Conservation (phyloP, 2,888 invertebrate genomes). For the Thymelicus sylvestris region DNA sequence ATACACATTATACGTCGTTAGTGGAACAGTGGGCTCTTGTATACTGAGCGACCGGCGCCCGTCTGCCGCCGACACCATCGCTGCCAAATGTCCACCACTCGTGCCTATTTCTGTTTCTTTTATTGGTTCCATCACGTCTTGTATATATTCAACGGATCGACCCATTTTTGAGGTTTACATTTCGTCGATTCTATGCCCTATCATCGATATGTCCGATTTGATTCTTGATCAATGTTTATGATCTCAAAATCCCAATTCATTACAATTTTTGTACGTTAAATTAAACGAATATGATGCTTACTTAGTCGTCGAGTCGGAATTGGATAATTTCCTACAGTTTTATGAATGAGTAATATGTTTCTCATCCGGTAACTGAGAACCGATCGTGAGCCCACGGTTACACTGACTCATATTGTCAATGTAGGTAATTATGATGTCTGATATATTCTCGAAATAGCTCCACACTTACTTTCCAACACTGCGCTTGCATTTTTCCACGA, state of each 20-base stretch:
- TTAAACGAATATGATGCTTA: too few relatives aligned
- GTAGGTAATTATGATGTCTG: constrained; percentile 48
- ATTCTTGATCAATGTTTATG: too few relatives aligned
- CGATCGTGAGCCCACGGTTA: constrained; percentile 25
- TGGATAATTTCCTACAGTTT: constrained; percentile 1
- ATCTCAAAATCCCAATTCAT: too few relatives aligned
- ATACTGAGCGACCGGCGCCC: constrained; percentile 57
- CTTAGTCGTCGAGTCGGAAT: background rate
- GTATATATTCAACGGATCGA: constrained; percentile 21
- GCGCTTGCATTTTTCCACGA: constrained; percentile 81
- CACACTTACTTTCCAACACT: constrained; percentile 74
- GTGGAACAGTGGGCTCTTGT: constrained; percentile 74
- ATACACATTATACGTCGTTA: constrained; percentile 31
- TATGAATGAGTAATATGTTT: constrained; percentile 8
- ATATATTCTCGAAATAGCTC: constrained; percentile 53
- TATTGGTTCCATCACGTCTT: constrained; percentile 26
- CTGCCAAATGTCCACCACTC: constrained; percentile 48
- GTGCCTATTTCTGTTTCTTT: constrained; percentile 40
- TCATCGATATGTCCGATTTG: too few relatives aligned
- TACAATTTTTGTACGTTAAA: too few relatives aligned
- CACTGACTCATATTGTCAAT: constrained; percentile 42
- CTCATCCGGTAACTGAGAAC: constrained; percentile 9
- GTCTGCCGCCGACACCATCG: constrained; percentile 53
- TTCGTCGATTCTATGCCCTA: background rate
- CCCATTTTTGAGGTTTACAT: constrained; percentile 19